Percentiles rank a stretch among this genome's conserved stretches.
These are phyloP conservation scores for Drosophila mayaguana DNA, from an alignment of 2,888 invertebrate species.

Conservation along the genomic window DNA sequence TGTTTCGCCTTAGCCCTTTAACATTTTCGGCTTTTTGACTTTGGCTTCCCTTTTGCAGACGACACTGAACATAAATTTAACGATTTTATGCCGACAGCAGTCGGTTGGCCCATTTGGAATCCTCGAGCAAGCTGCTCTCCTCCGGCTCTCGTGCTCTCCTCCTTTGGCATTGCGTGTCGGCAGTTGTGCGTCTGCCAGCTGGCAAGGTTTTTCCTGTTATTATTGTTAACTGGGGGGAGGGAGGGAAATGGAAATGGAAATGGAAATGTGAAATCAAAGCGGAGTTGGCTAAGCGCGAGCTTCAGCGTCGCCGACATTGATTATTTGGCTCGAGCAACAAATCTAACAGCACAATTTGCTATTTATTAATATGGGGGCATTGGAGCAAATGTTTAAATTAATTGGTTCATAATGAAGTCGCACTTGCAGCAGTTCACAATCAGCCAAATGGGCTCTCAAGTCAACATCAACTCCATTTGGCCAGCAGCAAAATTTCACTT, in stretches of 20 bases:
- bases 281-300: neutral
- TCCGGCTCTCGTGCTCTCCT: neutral
- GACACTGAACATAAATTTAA: constrained; percentile 66
- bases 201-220: constrained; percentile 51
- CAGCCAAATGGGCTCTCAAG: constrained; percentile 29
- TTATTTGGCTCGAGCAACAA: constrained; percentile 45
- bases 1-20: constrained; percentile 30
- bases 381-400: constrained; percentile 40
- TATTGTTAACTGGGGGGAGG: constrained; percentile 43
- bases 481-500: constrained; percentile 17
- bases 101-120: constrained; percentile 56
- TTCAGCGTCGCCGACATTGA: constrained; percentile 51
- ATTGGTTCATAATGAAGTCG: constrained; percentile 47
- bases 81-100: constrained; percentile 72
- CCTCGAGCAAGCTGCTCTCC: constrained; percentile 59
- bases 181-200: constrained; percentile 55
- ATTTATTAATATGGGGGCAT: constrained; percentile 44
- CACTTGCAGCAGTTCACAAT: constrained; percentile 11
- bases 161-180: constrained; percentile 59
- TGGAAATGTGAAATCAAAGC: constrained; percentile 10
- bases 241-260: constrained; percentile 13
- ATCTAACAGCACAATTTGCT: constrained; percentile 26
- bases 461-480: constrained; percentile 6
- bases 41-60: constrained; percentile 15
- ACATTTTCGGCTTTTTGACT: constrained; percentile 54